Evolutionary conservation across 2,888 invertebrate genomes (phyloP), one percentile per base, ranked within the genome.

Genomic region (Drosophila basisetae): DNA sequence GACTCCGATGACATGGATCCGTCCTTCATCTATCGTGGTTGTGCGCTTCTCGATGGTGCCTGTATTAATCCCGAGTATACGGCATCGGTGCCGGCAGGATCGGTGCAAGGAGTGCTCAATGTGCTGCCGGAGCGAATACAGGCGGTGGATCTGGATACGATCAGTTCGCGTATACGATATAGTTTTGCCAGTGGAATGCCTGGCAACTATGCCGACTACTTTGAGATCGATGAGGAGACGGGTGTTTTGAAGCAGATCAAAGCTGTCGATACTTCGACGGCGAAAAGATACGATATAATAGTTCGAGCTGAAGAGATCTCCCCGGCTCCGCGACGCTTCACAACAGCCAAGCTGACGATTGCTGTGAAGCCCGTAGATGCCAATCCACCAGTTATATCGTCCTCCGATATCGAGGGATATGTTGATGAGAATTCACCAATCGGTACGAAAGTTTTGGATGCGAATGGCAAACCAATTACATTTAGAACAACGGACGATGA

Each of bases 1-100:
- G 98, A 98, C 89, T 98, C 97, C 55, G 98, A 98, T 91, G 98
- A 98, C 91, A 96, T 97, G 91, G 97, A 97, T 91, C 98, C 98
- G 0, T 97, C 97, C 1, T 98, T 98, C 91, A 96, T 97, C 74
- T 98, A 98, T 94, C 96, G 97, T 37, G 97, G 97, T 18, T 98
- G 98, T 91, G 96, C 96, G 83, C 94, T 96, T 1, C 94, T 96
- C 61, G 97, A 97, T 84, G 97, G 97, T 0, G 96, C 96, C 61
- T 98, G 98, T 92, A 96, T 97, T 78, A 97, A 97, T 92, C 97
- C 98, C 0, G 97, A 97, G 92, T 98, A 98, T 92, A 95, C 96
- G 22, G 96, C 97, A 64, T 96, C 95, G 78, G 97, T 97, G 93
- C 95, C 96, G 94, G 84, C 89, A 82, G 97, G 98, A 1, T 96